Conservation (phyloP, 2,113 vertebrate species). For the Bubo scandiacus region DNA sequence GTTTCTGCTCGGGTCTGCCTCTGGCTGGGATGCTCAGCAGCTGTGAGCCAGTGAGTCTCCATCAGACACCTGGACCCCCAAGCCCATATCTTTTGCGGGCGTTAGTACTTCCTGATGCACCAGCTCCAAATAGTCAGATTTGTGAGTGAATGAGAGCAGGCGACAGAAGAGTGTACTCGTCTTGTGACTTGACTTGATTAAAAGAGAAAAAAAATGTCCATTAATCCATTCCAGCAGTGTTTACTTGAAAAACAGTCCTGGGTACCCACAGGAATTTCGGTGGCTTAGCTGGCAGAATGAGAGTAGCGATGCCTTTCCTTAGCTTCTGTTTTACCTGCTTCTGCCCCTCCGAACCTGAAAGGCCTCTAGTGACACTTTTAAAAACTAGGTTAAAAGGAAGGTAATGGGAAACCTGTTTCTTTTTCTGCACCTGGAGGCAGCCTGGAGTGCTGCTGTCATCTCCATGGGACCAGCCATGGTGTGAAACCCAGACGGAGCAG, state of each 20-base stretch:
- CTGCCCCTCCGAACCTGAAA: not conserved
- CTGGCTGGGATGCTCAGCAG: not conserved
- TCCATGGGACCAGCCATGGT: not conserved
- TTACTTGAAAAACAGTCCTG: not conserved
- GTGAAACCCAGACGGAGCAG: not conserved
- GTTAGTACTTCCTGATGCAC: accelerated
- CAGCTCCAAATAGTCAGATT: not conserved
- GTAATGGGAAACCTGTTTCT: not conserved
- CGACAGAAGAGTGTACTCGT: not conserved
- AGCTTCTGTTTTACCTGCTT: not conserved
- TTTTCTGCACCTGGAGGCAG: not conserved
- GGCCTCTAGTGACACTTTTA: not conserved
- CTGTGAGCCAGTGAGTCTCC: not conserved
- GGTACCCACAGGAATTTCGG: not conserved
- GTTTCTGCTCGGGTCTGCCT: not conserved
- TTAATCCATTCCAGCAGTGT: not conserved
- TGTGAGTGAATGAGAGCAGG: not conserved
- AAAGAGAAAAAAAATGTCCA: not conserved
- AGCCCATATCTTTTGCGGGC: not conserved
- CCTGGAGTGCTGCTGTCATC: accelerated
- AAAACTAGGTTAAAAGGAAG: not conserved
- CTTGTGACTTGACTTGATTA: not conserved
- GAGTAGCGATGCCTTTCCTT: not conserved
- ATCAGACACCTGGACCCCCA: not conserved
- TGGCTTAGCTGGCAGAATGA: not conserved